phyloP scores from a whole-genome alignment of 2,888 invertebrate species.

The Ecdyonurus torrentis region DNA sequence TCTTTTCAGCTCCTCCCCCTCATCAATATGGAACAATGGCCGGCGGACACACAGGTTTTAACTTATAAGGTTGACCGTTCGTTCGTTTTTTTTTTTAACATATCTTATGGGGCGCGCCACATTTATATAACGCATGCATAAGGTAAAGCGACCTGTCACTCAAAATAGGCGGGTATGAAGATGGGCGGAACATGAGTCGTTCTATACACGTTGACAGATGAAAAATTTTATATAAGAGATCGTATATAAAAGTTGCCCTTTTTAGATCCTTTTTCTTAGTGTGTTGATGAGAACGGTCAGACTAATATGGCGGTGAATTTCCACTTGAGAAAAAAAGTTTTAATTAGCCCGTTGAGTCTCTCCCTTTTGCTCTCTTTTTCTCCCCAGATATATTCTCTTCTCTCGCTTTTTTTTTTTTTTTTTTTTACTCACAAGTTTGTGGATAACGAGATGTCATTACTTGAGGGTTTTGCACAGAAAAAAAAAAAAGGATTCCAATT shows the following conservation, averaged over 20 bases:
- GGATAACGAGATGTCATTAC: not conserved
- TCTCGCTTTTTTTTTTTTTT: no score
- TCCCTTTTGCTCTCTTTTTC: no score
- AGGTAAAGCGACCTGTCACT: not conserved
- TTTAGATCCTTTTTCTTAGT: no score
- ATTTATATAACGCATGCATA: not conserved
- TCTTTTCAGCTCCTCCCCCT: conserved; percentile 5
- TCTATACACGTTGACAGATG: not conserved
- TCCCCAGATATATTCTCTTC: no score
- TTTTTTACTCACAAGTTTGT: not conserved
- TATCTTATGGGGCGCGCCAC: no score
- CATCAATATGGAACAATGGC: conserved; percentile 10
- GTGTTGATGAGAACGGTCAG: no score
- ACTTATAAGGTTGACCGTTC: not conserved
- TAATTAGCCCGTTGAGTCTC: not conserved
- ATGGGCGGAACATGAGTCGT: not conserved
- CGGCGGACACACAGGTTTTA: conserved; percentile 2
- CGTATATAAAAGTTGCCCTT: no score
- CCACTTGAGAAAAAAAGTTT: not conserved
- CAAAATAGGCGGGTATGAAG: not conserved
- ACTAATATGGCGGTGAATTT: no score
- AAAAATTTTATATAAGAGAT: not conserved
- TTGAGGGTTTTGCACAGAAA: not conserved
- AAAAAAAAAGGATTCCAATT: no score
- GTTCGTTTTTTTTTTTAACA: no score